Conservation (phyloP, 2,888 invertebrate genomes). For the Gastrophysa polygoni region DNA sequence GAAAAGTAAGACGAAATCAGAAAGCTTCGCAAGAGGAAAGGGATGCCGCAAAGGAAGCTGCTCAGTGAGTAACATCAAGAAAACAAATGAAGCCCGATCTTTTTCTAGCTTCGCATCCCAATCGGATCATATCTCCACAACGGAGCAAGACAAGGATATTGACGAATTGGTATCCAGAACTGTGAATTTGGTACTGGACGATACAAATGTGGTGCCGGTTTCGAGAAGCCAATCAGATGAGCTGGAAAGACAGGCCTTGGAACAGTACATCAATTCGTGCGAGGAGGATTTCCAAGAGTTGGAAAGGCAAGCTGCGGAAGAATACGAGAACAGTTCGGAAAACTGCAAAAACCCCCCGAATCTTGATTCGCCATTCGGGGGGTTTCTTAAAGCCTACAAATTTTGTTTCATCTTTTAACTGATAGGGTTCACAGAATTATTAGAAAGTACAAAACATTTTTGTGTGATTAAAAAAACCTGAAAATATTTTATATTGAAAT, state of each 20-base stretch:
- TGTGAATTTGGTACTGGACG: constrained; percentile 41
- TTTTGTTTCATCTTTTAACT: constrained; percentile 31
- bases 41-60: constrained; percentile 15
- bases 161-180: constrained; percentile 40
- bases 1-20: constrained; percentile 25
- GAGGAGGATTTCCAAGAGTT: constrained; percentile 67
- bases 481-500: neutral
- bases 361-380: constrained; percentile 40
- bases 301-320: constrained; percentile 71
- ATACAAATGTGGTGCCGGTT: constrained; percentile 43
- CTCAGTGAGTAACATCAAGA: constrained; percentile 19
- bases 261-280: constrained; percentile 63
- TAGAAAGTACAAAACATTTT: constrained; percentile 17
- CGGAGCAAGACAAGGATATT: constrained; percentile 31
- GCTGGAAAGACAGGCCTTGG: constrained; percentile 65
- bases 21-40: constrained; percentile 21
- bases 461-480: constrained; percentile 19
- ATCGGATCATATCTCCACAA: constrained; percentile 16
- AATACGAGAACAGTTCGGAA: constrained; percentile 60
- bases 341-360: constrained; percentile 47
- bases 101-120: constrained; percentile 24
- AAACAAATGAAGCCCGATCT: constrained; percentile 19
- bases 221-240: constrained; percentile 57
- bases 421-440: constrained; percentile 30
- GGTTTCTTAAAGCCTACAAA: constrained; percentile 34